Evolutionary conservation across 2,888 invertebrate genomes (phyloP), one percentile per base, ranked within the genome.

Genomic region (Xanthia icteritia): DNA sequence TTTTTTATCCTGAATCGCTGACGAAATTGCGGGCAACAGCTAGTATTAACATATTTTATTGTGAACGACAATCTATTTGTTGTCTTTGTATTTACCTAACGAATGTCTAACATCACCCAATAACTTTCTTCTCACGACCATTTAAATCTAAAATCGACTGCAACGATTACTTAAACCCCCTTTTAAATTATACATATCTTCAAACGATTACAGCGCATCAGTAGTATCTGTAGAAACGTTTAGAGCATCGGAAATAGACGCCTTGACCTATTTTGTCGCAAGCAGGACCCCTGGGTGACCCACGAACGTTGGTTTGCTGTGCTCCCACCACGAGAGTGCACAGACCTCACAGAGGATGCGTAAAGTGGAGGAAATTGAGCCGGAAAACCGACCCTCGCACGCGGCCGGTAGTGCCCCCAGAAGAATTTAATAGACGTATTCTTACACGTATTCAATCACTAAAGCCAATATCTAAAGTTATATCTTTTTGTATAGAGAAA

Each of bases 321-420:
- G 82, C 75, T 68, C 54, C 51, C 23, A 68, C 82, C 84, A 77
- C 70, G 79, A 89, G 82, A 81, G 80, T 67, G 60, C 66, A 74
- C 77, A 75, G 77, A 77, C 66, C 73, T 68, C 66, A 72, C 82
- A 77, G 79, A 84, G 82, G 88, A 89, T 81, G 86, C 77, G 82
- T 89, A 86, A 89, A 88, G 88, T 89, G 82, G 79, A 88, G 88
- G 88, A 88, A 88, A 88, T 88, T 88, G 88, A 88, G 83, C 89
- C 88, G 88, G 89, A 88, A 86, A 75, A 76, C 39, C 68, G 77
- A 86, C 86, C 83, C 86, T 85, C 75, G 65, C 79, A 77, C 77
- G 76, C 78, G 71, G 60, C 66, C 56, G 74, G 80, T 77, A 81
- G 73, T 69, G 65, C 61, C 66, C 72, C 48, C 64, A 71, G 56